Base-by-base conservation (phyloP, 2,888 invertebrate species). In the Tuta absoluta region DNA sequence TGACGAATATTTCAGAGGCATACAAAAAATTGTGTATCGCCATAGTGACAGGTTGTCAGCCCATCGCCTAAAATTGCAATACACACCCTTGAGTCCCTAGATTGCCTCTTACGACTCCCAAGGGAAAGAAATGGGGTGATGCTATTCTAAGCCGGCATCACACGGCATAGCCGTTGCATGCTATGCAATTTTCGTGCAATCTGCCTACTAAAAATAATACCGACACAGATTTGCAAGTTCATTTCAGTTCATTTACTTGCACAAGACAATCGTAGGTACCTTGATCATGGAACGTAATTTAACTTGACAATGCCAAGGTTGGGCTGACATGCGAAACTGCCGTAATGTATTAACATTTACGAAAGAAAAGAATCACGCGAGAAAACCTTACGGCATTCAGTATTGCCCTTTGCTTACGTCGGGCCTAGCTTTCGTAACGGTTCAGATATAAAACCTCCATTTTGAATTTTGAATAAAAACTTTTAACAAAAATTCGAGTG, bases 261-360 rank as follows among this genome's bases (percentile, higher is more conserved):
- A 45, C 17, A 45, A 17, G 8, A 45, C 45, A 1, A 17, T 17
- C 2, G n/a, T 45, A 21, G 8, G n/a, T 45, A 21, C 51, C 5
- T 53, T 53, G 49, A 53, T 53, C 56, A 56, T 56, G 19, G 14
- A 17, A 28, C 8, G n/a, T 33, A 56, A 33, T 56, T 23, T 28
- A 28, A 8, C 17, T 33, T 48, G 33, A 17, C 38, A 24, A 23
- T 62, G 28, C 28, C 49, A 37, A 56, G 63, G 60, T 56, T 3
- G 33, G 51, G 71, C 69, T 79, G 75, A 83, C 89, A 90, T 86
- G 90, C 90, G 80, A 90, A 82, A 80, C 82, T 78, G 79, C 87
- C 75, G 82, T 89, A 86, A 85, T 81, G 78, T 74, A 71, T 75
- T 76, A 80, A 80, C 82, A 83, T 83, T 33, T 85, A 86, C 78